phyloP scores from a whole-genome alignment of 2,113 vertebrate genomes.

The Podiceps cristatus region DNA sequence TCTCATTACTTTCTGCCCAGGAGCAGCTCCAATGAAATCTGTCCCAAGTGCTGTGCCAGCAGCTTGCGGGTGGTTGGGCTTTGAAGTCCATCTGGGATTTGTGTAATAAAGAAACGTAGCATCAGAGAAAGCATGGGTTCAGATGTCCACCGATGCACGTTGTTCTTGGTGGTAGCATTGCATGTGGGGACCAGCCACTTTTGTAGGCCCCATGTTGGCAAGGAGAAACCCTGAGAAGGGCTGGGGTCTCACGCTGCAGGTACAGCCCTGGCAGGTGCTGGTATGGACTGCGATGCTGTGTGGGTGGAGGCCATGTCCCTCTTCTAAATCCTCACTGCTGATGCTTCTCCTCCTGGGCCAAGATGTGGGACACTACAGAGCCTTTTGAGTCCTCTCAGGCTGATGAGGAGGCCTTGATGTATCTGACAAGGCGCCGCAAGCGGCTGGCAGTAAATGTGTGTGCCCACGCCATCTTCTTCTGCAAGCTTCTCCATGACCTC shows the following conservation, averaged over 20 bases:
- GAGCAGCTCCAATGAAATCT: not conserved
- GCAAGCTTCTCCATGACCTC: slow-evolving; percentile 57
- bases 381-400: slow-evolving; percentile 68
- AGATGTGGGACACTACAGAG: slow-evolving; percentile 49
- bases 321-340: not conserved
- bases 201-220: not conserved
- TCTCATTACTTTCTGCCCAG: not conserved
- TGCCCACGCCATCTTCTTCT: slow-evolving; percentile 79
- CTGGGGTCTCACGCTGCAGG: not conserved
- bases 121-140: not conserved
- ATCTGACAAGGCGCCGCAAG: slow-evolving; percentile 55
- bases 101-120: not conserved
- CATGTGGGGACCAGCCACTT: not conserved
- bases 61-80: not conserved
- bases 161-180: not conserved
- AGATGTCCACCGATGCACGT: no score
- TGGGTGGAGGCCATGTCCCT: not conserved
- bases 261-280: not conserved
- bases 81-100: not conserved
- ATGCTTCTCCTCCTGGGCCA: not conserved
- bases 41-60: not conserved
- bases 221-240: not conserved
- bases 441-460: slow-evolving; percentile 67
- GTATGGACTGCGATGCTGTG: not conserved
- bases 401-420: slow-evolving; percentile 59